These are phyloP conservation scores for Andrena marginata DNA, from an alignment of 2,888 invertebrate species.

Conservation along the genomic window DNA sequence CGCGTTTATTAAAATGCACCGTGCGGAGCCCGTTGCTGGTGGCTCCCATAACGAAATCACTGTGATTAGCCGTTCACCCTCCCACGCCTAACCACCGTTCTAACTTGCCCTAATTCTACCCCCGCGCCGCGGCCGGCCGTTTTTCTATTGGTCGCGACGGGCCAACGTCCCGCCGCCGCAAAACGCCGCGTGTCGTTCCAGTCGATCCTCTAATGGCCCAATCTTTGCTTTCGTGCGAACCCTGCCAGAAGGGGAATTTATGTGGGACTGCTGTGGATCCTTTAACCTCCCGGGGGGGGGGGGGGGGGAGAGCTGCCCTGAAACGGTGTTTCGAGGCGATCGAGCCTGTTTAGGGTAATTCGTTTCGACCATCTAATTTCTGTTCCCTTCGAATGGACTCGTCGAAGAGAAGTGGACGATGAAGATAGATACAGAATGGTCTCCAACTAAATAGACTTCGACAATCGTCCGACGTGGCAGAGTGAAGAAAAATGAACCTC, in stretches of 20 bases:
- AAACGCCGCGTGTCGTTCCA: conserved; percentile 45
- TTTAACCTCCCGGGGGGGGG: background rate
- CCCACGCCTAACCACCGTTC: conserved; percentile 79
- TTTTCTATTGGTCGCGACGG: conserved; percentile 47
- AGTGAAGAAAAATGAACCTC: conserved; percentile 12
- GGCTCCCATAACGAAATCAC: conserved; percentile 78
- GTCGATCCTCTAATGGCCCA: conserved; percentile 54
- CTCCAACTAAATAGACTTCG: background rate
- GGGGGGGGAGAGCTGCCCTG: too few relatives aligned
- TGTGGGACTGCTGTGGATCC: background rate
- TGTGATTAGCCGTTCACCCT: conserved; percentile 77
- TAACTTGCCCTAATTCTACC: conserved; percentile 75
- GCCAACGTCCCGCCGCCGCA: conserved; percentile 52
- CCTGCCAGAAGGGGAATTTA: conserved; percentile 29
- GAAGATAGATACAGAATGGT: background rate
- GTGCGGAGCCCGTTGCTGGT: conserved; percentile 62
- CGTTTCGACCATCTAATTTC: too few relatives aligned
- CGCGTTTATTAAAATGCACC: conserved; percentile 78
- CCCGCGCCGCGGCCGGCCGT: conserved; percentile 40
- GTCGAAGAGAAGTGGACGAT: background rate
- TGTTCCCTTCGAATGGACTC: too few relatives aligned
- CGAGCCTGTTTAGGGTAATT: background rate
- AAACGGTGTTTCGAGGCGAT: background rate
- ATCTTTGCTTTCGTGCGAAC: conserved; percentile 48
- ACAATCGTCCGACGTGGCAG: background rate